Base-by-base conservation (phyloP, 2,797 vertebrate species). In the Atherinosoma microstoma region DNA sequence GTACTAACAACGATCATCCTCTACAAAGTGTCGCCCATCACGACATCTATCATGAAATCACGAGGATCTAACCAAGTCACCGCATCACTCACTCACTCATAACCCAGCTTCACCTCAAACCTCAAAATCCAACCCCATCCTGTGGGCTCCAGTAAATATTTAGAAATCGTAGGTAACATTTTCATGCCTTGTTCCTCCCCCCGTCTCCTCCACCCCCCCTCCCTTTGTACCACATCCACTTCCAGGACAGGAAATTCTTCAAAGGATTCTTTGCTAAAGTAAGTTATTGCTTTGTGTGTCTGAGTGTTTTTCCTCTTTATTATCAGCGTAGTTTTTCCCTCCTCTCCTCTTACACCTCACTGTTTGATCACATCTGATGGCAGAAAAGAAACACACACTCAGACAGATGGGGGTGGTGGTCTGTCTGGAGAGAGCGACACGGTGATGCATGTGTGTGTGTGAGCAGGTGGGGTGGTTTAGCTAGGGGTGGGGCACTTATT, bases 211-310 rank as follows among this genome's bases (percentile, higher is more conserved):
- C 80, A 58, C 70, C 84, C 74, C 84, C 76, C 87, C 79, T 73
- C 75, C 85, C 47, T 61, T 75, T 84, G 79, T 80, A 86, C 86
- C 95, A 96, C 91, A 92, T 96, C 97, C 97, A 97, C 96, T 96
- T 98, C 96, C 98, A 99, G 98, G 98, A 99, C 97, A 99, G 97
- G 96, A 99, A 99, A 96, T 98, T 98, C 98, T 99, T 99, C 98
- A 99, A 98, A 96, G 97, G 97, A 97, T 98, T 99, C 97, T 98
- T 99, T 99, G 94, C 95, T 96, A 99, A 99, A 99, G 98, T 99
- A 99, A 99, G 98, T 99, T 95, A 64, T 84, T 95, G 93, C 94
- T 94, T 93, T 91, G 84, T 87, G 92, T 85, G 77, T 88, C 67
- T 81, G 61, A 84, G 83, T 92, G 87, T 73, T 60, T 88, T 73